phyloP scores from a whole-genome alignment of 2,797 vertebrate genomes.

The Dicrostonyx torquatus region DNA sequence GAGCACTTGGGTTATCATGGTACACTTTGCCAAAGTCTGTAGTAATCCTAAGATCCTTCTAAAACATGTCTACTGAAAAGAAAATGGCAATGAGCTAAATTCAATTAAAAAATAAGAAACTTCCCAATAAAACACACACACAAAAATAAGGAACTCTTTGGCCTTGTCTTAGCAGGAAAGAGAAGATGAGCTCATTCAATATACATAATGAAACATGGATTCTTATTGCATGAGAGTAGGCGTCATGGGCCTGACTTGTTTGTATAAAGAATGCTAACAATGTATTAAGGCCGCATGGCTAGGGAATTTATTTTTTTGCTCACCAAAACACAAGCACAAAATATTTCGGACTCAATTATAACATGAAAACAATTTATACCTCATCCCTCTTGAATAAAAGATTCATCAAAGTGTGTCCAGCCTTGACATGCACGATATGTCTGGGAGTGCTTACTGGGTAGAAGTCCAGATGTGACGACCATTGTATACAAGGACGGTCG shows the following conservation, averaged over 20 bases:
- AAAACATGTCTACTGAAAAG: not conserved
- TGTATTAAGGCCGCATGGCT: not conserved
- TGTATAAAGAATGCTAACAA: constrained; percentile 27
- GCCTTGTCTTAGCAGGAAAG: not conserved
- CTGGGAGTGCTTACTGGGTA: constrained; percentile 27
- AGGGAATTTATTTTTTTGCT: constrained; percentile 29
- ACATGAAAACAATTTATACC: constrained; percentile 54
- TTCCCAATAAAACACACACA: not conserved
- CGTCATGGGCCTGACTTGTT: not conserved
- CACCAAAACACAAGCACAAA: constrained; percentile 56
- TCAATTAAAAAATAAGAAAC: not conserved
- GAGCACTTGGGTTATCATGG: not conserved
- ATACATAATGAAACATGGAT: not conserved
- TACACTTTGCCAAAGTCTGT: not conserved
- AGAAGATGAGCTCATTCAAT: not conserved
- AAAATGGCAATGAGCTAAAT: not conserved
- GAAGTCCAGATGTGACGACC: constrained; percentile 18
- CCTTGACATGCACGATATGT: constrained; percentile 46
- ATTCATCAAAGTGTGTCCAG: constrained; percentile 43
- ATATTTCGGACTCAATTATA: constrained; percentile 40
- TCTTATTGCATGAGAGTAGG: constrained; percentile 21
- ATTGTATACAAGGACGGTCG: not conserved
- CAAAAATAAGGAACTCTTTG: not conserved
- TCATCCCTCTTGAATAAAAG: constrained; percentile 69
- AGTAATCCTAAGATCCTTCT: not conserved